A percentile compares a stretch with the other conserved stretches of the same genome.
Conservation (phyloP, 2,797 vertebrate species). For the Champsocephalus gunnari region DNA sequence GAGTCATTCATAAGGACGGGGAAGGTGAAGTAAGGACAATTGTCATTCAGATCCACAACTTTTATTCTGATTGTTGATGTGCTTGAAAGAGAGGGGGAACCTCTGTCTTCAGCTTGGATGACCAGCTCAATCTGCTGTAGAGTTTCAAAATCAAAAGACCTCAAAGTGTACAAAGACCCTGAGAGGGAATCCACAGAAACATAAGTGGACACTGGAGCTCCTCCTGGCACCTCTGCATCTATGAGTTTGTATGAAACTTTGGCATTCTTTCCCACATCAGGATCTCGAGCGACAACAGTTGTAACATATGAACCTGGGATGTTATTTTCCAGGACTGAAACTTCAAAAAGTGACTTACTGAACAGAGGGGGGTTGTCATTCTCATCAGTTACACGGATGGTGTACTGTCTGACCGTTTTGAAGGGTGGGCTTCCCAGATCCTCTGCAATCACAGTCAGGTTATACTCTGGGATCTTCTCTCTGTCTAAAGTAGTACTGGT, state of each 20-base stretch:
- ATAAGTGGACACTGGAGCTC: constrained; percentile 75
- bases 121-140: constrained; percentile 74
- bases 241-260: constrained; percentile 82
- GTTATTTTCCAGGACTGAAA: constrained; percentile 86
- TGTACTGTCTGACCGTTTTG: constrained; percentile 84
- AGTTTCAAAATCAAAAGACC: constrained; percentile 79
- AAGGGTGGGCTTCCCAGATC: constrained; percentile 83
- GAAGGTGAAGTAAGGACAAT: constrained; percentile 75
- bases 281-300: constrained; percentile 83
- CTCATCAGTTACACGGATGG: constrained; percentile 84
- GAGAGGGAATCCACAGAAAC: constrained; percentile 76
- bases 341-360: constrained; percentile 82
- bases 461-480: constrained; percentile 85
- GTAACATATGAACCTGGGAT: constrained; percentile 85
- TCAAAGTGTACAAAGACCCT: constrained; percentile 73
- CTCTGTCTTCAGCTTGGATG: constrained; percentile 77
- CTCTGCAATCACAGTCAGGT: constrained; percentile 84
- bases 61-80: constrained; percentile 68
- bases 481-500: constrained; percentile 82
- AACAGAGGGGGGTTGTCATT: constrained; percentile 87
- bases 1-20: constrained; percentile 76
- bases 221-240: constrained; percentile 74
- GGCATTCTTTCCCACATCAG: constrained; percentile 71
- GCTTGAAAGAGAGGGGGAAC: constrained; percentile 70
- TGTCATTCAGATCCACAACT: constrained; percentile 84